These are phyloP conservation scores for Crematogaster levior DNA, from an alignment of 2,888 invertebrate species.

Conservation along the genomic window DNA sequence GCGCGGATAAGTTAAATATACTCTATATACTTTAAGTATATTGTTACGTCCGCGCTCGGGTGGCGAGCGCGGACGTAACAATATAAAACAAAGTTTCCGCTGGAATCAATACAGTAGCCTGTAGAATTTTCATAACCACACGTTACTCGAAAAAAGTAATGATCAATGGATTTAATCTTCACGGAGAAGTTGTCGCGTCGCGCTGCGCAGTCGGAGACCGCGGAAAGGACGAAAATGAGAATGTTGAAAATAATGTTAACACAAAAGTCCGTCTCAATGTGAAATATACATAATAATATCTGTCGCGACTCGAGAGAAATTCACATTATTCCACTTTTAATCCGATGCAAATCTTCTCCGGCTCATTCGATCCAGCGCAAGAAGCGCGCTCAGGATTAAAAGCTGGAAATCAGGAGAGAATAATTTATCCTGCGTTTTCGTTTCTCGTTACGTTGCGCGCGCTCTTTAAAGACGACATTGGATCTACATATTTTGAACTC, in stretches of 20 bases:
- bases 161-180: slow-evolving; percentile 27
- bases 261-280: slow-evolving; percentile 12
- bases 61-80: no score
- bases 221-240: not conserved
- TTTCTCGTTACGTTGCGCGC: slow-evolving; percentile 7
- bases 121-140: slow-evolving; percentile 17
- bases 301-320: slow-evolving; percentile 30
- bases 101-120: slow-evolving; percentile 5
- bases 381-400: slow-evolving; percentile 16
- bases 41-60: no score
- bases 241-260: slow-evolving; percentile 30
- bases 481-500: slow-evolving; percentile 35
- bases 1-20: slow-evolving; percentile 6
- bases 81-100: slow-evolving; percentile 41
- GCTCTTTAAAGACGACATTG: not conserved
- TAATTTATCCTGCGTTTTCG: slow-evolving; percentile 36
- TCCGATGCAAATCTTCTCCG: slow-evolving; percentile 27
- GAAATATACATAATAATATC: slow-evolving; percentile 45
- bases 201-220: not conserved
- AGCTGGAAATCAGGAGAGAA: slow-evolving; percentile 29
- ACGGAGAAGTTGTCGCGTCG: not conserved
- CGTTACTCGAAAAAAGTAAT: slow-evolving; percentile 26
- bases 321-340: slow-evolving; percentile 45
- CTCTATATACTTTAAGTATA: slow-evolving; percentile 2
- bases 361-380: slow-evolving; percentile 21